Conservation (phyloP, 2,888 invertebrate species). For the Boloria euphrosyne region DNA sequence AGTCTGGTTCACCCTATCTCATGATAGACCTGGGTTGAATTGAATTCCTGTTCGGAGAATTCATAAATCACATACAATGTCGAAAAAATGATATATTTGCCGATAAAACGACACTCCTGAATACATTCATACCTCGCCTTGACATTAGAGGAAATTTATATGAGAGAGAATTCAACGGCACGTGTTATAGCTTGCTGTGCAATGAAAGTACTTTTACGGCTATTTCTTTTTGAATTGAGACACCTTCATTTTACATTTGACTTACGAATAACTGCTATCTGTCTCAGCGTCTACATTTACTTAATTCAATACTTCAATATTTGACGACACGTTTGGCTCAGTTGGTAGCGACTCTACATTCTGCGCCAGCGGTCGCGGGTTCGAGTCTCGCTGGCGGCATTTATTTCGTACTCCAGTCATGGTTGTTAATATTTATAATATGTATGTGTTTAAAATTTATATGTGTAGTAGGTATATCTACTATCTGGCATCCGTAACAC, state of each 20-base stretch:
- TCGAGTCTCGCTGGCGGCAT: too few relatives aligned
- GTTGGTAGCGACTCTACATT: too few relatives aligned
- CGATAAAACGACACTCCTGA: conserved; percentile 67
- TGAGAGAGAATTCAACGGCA: conserved; percentile 16
- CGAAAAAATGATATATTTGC: conserved; percentile 65
- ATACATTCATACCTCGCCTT: conserved; percentile 60
- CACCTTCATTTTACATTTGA: not conserved
- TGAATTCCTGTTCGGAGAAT: conserved; percentile 58
- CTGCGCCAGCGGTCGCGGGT: too few relatives aligned
- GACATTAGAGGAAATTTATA: conserved; percentile 20
- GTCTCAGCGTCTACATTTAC: not conserved
- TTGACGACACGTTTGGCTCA: too few relatives aligned
- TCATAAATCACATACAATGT: conserved; percentile 66
- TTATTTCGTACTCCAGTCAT: too few relatives aligned
- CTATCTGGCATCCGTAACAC: too few relatives aligned
- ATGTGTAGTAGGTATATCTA: too few relatives aligned
- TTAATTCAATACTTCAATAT: not conserved
- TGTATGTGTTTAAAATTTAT: too few relatives aligned
- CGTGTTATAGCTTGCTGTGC: conserved; percentile 14
- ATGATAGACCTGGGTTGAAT: conserved; percentile 12
- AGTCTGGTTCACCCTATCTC: conserved; percentile 3
- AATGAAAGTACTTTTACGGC: conserved; percentile 20
- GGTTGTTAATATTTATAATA: too few relatives aligned
- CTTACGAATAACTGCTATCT: not conserved
- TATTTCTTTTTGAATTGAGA: conserved; percentile 19